These are phyloP conservation scores for Vidua macroura DNA, from an alignment of 2,113 vertebrate species.

Conservation along the genomic window DNA sequence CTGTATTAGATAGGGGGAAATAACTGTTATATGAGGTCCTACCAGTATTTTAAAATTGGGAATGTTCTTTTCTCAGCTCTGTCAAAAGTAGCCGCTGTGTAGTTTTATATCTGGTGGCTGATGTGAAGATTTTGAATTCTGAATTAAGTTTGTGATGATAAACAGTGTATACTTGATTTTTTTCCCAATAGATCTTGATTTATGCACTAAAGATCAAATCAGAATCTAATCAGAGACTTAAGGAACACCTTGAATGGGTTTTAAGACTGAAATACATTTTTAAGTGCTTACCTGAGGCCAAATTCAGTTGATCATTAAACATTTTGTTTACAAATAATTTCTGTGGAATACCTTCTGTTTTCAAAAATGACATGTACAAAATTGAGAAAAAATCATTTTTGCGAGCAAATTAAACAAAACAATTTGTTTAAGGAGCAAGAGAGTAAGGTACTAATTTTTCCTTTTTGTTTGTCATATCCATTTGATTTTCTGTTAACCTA, in stretches of 20 bases:
- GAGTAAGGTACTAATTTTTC: not conserved
- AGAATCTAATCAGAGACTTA: not conserved
- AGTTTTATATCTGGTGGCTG: not conserved
- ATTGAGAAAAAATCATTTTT: not conserved
- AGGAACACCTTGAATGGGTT: not conserved
- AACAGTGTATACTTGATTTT: not conserved
- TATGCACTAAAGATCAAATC: not conserved
- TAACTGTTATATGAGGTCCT: not conserved
- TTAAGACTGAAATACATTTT: not conserved
- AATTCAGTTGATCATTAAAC: not conserved
- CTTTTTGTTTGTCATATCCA: not conserved
- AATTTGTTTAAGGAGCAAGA: not conserved
- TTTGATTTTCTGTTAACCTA: not conserved
- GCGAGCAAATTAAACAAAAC: not conserved
- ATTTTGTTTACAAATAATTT: not conserved
- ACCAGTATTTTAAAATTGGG: not conserved
- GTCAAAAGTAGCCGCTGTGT: not conserved
- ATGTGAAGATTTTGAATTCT: not conserved
- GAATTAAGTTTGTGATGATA: not conserved
- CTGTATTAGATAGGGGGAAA: not conserved
- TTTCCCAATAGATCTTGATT: not conserved
- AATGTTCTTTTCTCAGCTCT: not conserved
- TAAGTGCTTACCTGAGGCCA: not conserved
- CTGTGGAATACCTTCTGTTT: not conserved
- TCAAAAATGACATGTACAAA: not conserved